These are phyloP conservation scores for Catonia carolina DNA, from an alignment of 2,888 invertebrate genomes.

Conservation along the genomic window DNA sequence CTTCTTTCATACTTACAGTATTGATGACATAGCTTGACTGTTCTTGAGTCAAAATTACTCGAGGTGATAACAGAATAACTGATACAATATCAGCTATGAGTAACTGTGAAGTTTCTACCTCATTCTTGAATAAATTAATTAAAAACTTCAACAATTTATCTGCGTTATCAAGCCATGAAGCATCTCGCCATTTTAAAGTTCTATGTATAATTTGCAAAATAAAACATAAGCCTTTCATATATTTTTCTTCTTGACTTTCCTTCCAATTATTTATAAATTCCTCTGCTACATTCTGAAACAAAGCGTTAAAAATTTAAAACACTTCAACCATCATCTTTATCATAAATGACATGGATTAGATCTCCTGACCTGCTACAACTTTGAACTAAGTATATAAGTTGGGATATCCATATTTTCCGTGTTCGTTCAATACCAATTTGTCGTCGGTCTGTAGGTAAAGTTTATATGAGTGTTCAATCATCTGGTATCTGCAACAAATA, in stretches of 20 bases:
- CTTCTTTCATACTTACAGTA: conserved; percentile 47
- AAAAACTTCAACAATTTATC: neutral
- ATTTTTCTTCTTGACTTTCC: no score
- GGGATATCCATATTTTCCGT: no score
- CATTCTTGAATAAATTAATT: neutral
- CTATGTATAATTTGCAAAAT: neutral
- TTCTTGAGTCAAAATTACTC: conserved; percentile 62
- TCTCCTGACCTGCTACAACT: no score
- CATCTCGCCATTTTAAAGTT: neutral
- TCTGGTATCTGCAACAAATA: no score
- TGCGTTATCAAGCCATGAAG: neutral
- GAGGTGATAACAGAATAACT: conserved; percentile 44
- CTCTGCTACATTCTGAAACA: conserved; percentile 13
- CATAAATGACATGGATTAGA: conserved; percentile 34
- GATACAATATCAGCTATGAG: conserved; percentile 34
- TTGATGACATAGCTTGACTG: conserved; percentile 61
- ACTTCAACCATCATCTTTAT: conserved; percentile 33
- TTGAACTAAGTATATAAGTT: no score
- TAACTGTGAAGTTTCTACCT: neutral
- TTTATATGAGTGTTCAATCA: no score
- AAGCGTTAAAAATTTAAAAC: neutral
- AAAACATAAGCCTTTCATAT: neutral
- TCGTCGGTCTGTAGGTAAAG: no score
- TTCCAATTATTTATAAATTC: conserved; percentile 14
- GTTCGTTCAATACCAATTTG: no score